Evolutionary conservation across 2,888 invertebrate genomes (phyloP), one percentile per base, ranked within the genome.

Genomic region (Spisula subtruncata): DNA sequence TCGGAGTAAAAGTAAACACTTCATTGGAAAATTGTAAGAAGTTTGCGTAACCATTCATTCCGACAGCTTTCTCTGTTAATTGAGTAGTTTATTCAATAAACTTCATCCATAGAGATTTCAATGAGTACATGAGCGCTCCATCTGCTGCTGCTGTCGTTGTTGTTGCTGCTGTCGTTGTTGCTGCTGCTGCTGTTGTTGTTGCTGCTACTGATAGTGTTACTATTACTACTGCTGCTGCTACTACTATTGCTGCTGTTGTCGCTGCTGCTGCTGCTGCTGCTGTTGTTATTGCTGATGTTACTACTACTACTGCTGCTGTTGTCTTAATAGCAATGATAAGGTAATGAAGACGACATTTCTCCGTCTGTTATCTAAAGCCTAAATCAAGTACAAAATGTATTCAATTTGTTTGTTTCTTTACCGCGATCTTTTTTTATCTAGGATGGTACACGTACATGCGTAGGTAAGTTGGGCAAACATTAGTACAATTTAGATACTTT

Each of bases 1-100:
- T 75, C 32, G 4, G 29, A 35, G 75, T 75, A 75, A 75, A 75
- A 75, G 75, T 75, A 75, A 75, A 75, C 75, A 75, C 75, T 75
- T 71, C 32, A 75, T 25, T 75, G 35, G 60, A 66, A 66, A 75
- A 32, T 35, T 75, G 35, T 75, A 75, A 75, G 75, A 75, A 75
- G 32, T 66, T 75, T 75, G 75, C 32, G 75, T 12, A 75, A 25
- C 16, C 75, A 75, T 75, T 35, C 75, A 14, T 75, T 32, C 32
- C 29, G 35, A 32, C 35, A 32, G 75, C 16, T 75, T 75, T 75
- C 16, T 32, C 32, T 32, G 16, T 75, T 75, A 32, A 75, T 75
- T 35, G 75, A 75, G 29, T 75, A 6, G 18, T 35, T 75, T 75
- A 75, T 75, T 35, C 75, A 32, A 75, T 75, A 35, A 35, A 18